These are phyloP conservation scores for Grapholita molesta DNA, from an alignment of 1,140 invertebrate species.

Conservation along the genomic window DNA sequence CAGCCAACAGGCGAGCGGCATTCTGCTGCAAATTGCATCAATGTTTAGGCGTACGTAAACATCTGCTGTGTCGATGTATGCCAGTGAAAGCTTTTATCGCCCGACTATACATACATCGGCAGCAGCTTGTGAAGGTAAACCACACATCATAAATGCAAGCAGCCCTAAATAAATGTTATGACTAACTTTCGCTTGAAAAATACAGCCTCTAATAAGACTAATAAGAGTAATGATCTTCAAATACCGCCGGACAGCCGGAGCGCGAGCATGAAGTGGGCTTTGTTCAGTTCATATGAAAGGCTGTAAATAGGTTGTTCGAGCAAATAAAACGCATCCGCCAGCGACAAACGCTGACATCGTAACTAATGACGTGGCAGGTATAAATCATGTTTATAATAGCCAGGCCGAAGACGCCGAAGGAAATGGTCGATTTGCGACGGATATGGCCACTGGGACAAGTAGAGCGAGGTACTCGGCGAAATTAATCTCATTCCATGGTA, in stretches of 20 bases:
- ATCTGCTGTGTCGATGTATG: conserved; percentile 1
- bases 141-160: not conserved
- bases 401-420: conserved; percentile 57
- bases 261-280: not conserved
- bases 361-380: conserved; percentile 72
- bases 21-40: conserved; percentile 2
- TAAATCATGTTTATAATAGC: conserved; percentile 73
- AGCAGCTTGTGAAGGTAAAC: not conserved
- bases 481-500: not conserved
- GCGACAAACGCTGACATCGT: conserved; percentile 57
- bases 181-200: not conserved
- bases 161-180: not conserved
- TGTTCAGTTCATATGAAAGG: conserved; percentile 3
- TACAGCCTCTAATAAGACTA: not conserved
- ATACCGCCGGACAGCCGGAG: not conserved
- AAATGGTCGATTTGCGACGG: conserved; percentile 72
- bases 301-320: conserved; percentile 44
- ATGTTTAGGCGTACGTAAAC: conserved; percentile 7
- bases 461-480: conserved; percentile 34
- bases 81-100: conserved; percentile 14
- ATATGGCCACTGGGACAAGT: conserved; percentile 66
- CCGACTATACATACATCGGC: not conserved
- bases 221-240: not conserved
- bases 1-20: not conserved
- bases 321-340: conserved; percentile 63